Conservation (phyloP, 2,113 vertebrate species). For the Hypocryptadius cinnamomeus region DNA sequence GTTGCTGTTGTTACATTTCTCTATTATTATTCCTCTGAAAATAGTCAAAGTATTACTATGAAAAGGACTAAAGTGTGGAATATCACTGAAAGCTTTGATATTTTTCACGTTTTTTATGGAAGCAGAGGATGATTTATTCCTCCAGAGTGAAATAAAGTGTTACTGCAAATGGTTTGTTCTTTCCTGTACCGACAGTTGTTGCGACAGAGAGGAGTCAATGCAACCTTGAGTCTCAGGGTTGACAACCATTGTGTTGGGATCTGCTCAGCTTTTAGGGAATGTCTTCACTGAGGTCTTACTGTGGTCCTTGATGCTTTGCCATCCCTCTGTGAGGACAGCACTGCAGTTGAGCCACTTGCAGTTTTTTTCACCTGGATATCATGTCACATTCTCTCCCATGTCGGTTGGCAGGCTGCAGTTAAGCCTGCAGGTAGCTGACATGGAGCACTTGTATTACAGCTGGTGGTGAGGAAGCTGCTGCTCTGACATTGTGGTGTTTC, state of each 20-base stretch:
- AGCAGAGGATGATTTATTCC: neutral
- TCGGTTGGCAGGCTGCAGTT: neutral
- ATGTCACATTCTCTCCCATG: neutral
- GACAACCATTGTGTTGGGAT: neutral
- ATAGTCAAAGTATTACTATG: neutral
- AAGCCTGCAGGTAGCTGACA: accelerated
- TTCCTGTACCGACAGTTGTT: accelerated
- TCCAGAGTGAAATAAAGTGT: neutral
- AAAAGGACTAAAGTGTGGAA: neutral
- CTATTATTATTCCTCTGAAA: neutral
- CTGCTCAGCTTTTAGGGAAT: neutral
- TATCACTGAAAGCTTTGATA: neutral
- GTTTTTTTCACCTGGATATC: neutral
- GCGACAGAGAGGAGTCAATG: accelerated
- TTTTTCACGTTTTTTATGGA: neutral
- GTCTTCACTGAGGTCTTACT: neutral
- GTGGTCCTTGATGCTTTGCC: neutral
- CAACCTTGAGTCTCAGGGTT: accelerated
- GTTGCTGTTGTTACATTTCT: neutral
- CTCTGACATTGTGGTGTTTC: neutral
- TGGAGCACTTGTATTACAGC: accelerated
- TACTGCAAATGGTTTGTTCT: neutral
- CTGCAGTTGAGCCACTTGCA: neutral
- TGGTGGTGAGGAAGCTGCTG: neutral
- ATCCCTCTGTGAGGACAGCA: neutral